Evolutionary conservation across 1,140 invertebrate genomes (phyloP).

Genomic region (Drosophila miranda): DNA sequence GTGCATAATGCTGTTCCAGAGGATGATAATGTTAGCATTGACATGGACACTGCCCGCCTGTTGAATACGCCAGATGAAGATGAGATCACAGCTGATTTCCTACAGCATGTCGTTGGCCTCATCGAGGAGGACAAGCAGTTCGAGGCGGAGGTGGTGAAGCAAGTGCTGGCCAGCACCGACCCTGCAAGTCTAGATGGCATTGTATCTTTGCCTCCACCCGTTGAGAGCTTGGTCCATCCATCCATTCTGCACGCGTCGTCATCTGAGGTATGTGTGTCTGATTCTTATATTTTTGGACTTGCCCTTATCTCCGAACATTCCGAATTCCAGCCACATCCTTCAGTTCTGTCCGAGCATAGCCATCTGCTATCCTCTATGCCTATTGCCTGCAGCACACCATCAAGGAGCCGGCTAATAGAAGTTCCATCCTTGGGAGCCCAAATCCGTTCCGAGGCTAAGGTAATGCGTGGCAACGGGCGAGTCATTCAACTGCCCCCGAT

Average conservation of each 20-base stretch:
- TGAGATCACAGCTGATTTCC: conserved; percentile 86
- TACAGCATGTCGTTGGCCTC: conserved; percentile 87
- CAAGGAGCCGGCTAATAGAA: conserved; percentile 14
- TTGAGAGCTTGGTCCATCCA: conserved; percentile 3
- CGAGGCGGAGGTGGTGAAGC: conserved; percentile 87
- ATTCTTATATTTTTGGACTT: not conserved
- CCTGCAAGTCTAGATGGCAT: conserved; percentile 53
- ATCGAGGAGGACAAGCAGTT: conserved; percentile 87
- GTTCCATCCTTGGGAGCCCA: not conserved
- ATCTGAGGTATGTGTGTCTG: conserved; percentile 13
- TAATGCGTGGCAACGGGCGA: conserved; percentile 87
- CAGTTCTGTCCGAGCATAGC: conserved; percentile 1
- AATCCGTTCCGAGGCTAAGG: conserved; percentile 83
- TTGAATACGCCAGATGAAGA: conserved; percentile 83
- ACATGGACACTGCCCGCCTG: conserved; percentile 49
- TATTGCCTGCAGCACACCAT: conserved; percentile 60
- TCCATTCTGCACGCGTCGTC: not conserved
- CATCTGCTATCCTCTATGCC: conserved; percentile 22
- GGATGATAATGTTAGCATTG: conserved; percentile 61
- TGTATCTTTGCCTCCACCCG: conserved; percentile 35
- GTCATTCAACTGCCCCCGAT: conserved; percentile 90
- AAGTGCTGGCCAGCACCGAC: conserved; percentile 80
- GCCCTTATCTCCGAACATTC: not conserved
- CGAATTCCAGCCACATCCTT: conserved; percentile 12
- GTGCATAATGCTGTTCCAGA: conserved; percentile 2